Percentiles rank a stretch among this genome's conserved stretches.
Conservation (phyloP, 1,140 invertebrate species). For the Papilio glaucus region DNA sequence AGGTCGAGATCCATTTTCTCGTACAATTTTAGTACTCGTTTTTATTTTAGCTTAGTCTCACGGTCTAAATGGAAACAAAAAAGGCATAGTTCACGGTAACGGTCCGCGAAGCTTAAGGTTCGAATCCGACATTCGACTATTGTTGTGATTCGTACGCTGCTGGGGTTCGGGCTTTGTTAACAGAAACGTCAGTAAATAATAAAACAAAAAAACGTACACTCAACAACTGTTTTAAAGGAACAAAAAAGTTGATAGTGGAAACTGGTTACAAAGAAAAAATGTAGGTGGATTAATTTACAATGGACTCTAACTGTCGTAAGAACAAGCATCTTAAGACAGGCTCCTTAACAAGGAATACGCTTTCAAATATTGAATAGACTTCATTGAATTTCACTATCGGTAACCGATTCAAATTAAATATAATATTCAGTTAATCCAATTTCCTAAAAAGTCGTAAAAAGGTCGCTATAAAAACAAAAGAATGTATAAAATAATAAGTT, state of each 20-base stretch:
- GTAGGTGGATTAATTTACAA: too few relatives aligned
- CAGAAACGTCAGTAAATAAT: background rate
- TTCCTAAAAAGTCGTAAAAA: too few relatives aligned
- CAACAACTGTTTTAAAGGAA: constrained; percentile 1
- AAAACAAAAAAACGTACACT: background rate
- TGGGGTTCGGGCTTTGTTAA: background rate
- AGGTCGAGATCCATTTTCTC: background rate
- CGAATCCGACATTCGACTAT: constrained; percentile 11
- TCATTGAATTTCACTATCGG: too few relatives aligned
- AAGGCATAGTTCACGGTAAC: constrained; percentile 17
- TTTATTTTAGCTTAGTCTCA: constrained; percentile 17
- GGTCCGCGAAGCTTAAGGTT: background rate
- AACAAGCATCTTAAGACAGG: too few relatives aligned
- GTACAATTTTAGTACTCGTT: background rate
- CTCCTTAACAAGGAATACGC: too few relatives aligned
- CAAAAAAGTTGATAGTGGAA: background rate
- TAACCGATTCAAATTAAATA: too few relatives aligned
- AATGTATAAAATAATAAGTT: too few relatives aligned
- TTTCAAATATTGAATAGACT: too few relatives aligned
- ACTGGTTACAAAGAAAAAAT: background rate
- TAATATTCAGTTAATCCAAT: too few relatives aligned
- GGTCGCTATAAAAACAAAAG: too few relatives aligned
- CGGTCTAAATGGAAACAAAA: constrained; percentile 18
- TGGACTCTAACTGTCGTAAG: too few relatives aligned
- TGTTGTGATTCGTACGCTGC: constrained; percentile 9